Evolutionary conservation across 1,140 invertebrate species (phyloP), one percentile per base, ranked within the genome.

Genomic region (Achatina immaculata): DNA sequence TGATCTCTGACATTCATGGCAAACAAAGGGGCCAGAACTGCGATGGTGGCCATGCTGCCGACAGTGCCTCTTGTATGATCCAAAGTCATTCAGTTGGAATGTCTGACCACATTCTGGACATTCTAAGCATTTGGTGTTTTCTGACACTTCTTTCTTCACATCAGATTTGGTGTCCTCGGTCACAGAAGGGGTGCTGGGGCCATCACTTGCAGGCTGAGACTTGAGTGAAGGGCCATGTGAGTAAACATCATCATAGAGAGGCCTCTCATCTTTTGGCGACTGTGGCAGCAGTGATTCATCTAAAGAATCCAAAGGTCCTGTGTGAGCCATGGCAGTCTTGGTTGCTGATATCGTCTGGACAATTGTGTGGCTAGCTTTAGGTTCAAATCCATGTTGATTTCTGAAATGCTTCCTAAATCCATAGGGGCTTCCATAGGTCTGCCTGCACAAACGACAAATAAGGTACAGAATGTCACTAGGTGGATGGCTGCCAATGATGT

Each of bases 311-410:
- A 21, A 7, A 38, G 75, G 34, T 42, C 28, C 34, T 9, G 58
- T 66, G 42, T 78, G 58, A 40, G 58, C 65, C 76, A 86, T 78
- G 6, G 87, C 86, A 40, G 83, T 83, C 58, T 88, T 89, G 0
- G 89, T 90, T 28, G 86, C 88, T 31, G 89, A 89, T 73, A 90
- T 90, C 31, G 88, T 88, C 69, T 90, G 89, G 19, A 90, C 88
- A 55, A 89, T 82, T 19, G 88, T 88, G 55, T 90, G 88, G 42
- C 88, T 86, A 3, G 86, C 84, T 28, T 86, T 84, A 3, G 89
- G 89, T 83, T 89, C 88, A 86, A 89, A 90, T 1, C 89, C 88
- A 86, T 90, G 89, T 65, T 88, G 86, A 72, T 89, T 90, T 40
- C 89, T 65, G 72, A 90, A 90, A 80, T 90, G 89, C 73, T 88